Percentiles rank a stretch among this genome's conserved stretches.
Evolutionary conservation across 2,888 invertebrate genomes (phyloP).

Genomic region (Thyatira batis): DNA sequence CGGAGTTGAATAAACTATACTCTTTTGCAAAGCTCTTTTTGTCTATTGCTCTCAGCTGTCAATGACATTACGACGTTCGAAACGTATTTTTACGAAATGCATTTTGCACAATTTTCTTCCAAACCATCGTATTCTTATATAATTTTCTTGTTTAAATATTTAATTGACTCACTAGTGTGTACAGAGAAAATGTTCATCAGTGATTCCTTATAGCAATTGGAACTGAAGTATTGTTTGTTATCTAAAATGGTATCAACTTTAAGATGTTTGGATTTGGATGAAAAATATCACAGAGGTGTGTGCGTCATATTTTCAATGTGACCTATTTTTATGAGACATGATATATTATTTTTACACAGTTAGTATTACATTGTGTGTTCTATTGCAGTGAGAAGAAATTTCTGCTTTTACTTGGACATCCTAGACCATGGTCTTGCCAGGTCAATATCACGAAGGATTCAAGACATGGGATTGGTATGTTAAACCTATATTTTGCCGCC

Average conservation of each 20-base stretch:
- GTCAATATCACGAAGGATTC: conserved; percentile 86
- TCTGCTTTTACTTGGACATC: conserved; percentile 89
- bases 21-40: conserved; percentile 32
- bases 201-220: conserved; percentile 19
- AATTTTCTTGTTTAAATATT: conserved; percentile 32
- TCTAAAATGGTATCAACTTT: conserved; percentile 73
- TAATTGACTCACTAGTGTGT: conserved; percentile 9
- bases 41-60: conserved; percentile 76
- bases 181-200: conserved; percentile 13
- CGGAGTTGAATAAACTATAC: conserved; percentile 6
- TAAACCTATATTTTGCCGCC: conserved; percentile 50
- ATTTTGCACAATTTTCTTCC: conserved; percentile 45
- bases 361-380: conserved; percentile 13
- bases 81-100: conserved; percentile 62
- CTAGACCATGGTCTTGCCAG: conserved; percentile 85
- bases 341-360: conserved; percentile 14
- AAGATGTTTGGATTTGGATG: conserved; percentile 72
- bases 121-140: conserved; percentile 50
- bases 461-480: conserved; percentile 88
- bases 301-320: conserved; percentile 38
- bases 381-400: conserved; percentile 83
- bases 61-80: conserved; percentile 70
- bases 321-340: conserved; percentile 27
- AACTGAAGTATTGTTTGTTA: conserved; percentile 20
- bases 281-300: conserved; percentile 76